phyloP scores from a whole-genome alignment of 2,113 vertebrate species.

The Spizaetus ornatus region DNA sequence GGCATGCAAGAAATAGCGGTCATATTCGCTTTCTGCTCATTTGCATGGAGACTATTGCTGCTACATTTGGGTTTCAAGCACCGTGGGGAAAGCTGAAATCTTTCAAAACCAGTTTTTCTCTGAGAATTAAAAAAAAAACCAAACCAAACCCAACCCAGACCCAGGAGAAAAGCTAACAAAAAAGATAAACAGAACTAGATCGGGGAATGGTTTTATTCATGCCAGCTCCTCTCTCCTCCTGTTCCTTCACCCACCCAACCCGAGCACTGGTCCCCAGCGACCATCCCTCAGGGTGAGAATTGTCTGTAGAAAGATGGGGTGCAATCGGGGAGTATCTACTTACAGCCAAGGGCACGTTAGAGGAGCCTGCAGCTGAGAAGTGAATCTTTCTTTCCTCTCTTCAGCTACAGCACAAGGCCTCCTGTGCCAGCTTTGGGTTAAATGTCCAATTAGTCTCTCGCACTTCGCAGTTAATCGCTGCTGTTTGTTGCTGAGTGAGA shows the following conservation, averaged over 20 bases:
- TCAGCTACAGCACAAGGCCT: neutral
- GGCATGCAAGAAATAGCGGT: neutral
- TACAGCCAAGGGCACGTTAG: neutral
- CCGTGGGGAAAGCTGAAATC: neutral
- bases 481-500: constrained; percentile 9
- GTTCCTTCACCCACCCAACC: neutral
- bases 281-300: neutral
- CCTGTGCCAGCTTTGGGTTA: neutral
- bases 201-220: neutral
- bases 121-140: neutral
- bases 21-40: neutral
- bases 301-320: neutral
- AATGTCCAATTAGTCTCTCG: neutral
- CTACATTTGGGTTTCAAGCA: neutral
- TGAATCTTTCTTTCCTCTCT: neutral
- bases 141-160: neutral
- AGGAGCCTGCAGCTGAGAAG: neutral
- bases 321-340: neutral
- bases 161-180: neutral
- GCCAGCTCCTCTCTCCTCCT: neutral
- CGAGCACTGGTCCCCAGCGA: neutral
- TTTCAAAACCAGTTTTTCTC: neutral
- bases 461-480: neutral
- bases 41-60: neutral
- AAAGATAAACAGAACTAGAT: neutral